These are phyloP conservation scores for Pedicia rivosa DNA, from an alignment of 2,888 invertebrate species.

Conservation along the genomic window DNA sequence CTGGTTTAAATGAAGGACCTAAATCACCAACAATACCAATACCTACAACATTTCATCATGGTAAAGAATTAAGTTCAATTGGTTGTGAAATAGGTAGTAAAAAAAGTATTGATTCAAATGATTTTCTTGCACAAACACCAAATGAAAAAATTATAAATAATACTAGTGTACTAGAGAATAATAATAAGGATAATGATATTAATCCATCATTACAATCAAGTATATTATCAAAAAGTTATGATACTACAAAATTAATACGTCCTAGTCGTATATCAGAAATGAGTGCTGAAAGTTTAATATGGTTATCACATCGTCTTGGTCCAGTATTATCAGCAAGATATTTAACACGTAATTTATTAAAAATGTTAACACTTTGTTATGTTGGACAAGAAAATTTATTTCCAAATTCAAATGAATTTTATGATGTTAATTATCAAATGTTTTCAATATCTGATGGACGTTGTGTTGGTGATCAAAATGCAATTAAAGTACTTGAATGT, in stretches of 20 bases:
- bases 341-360: conserved; percentile 76
- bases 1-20: conserved; percentile 16
- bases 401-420: conserved; percentile 29
- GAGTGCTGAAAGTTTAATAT: conserved; percentile 74
- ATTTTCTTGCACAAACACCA: conserved; percentile 19
- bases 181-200: neutral
- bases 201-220: conserved; percentile 6
- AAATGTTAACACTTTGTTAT: conserved; percentile 90
- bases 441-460: conserved; percentile 47
- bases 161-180: conserved; percentile 5
- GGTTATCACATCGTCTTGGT: conserved; percentile 85
- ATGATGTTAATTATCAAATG: conserved; percentile 35
- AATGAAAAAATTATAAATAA: conserved; percentile 11
- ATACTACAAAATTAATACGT: conserved; percentile 18
- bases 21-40: conserved; percentile 52
- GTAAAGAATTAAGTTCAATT: conserved; percentile 37
- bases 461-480: conserved; percentile 64
- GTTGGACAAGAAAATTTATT: conserved; percentile 64
- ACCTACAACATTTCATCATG: conserved; percentile 26
- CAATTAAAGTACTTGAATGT: conserved; percentile 77
- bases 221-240: conserved; percentile 5
- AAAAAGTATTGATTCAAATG: conserved; percentile 33
- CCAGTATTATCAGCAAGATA: conserved; percentile 86
- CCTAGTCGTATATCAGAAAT: conserved; percentile 61
- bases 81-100: conserved; percentile 47